phyloP scores from a whole-genome alignment of 1,140 invertebrate species.

The Trachymyrmex cornetzi region DNA sequence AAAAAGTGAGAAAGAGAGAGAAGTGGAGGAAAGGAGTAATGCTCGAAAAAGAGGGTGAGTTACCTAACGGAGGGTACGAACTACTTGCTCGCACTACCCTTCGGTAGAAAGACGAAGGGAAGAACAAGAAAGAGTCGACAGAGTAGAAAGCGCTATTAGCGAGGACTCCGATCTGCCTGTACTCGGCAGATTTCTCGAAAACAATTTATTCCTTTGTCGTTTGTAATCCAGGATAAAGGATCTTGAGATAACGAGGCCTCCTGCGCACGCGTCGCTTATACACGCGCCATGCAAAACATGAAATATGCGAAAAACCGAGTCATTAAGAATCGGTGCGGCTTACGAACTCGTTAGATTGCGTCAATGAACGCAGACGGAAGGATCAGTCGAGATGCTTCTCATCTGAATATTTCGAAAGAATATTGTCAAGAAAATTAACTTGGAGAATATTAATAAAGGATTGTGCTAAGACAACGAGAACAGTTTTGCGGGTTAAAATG shows the following conservation, averaged over 20 bases:
- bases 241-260: conserved; percentile 71
- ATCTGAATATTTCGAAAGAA: conserved; percentile 68
- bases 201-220: conserved; percentile 76
- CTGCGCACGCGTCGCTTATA: conserved; percentile 43
- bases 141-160: conserved; percentile 71
- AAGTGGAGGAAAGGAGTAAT: conserved; percentile 16
- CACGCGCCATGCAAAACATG: conserved; percentile 35
- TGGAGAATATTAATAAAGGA: conserved; percentile 18
- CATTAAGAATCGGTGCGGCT: conserved; percentile 42
- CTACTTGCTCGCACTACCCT: conserved; percentile 34
- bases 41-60: conserved; percentile 39
- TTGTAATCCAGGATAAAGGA: conserved; percentile 65
- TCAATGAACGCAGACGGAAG: conserved; percentile 22
- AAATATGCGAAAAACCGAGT: conserved; percentile 65
- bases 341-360: conserved; percentile 34
- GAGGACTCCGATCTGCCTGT: conserved; percentile 65
- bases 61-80: conserved; percentile 31
- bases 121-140: conserved; percentile 35
- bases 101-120: conserved; percentile 44
- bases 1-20: conserved; percentile 61
- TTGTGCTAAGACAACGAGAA: neutral
- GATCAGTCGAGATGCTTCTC: conserved; percentile 51
- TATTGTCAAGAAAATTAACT: conserved; percentile 49
- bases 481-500: neutral
- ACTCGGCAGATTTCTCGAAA: conserved; percentile 63